phyloP scores from a whole-genome alignment of 2,113 vertebrate species.

The Brienomyrus brachyistius region DNA sequence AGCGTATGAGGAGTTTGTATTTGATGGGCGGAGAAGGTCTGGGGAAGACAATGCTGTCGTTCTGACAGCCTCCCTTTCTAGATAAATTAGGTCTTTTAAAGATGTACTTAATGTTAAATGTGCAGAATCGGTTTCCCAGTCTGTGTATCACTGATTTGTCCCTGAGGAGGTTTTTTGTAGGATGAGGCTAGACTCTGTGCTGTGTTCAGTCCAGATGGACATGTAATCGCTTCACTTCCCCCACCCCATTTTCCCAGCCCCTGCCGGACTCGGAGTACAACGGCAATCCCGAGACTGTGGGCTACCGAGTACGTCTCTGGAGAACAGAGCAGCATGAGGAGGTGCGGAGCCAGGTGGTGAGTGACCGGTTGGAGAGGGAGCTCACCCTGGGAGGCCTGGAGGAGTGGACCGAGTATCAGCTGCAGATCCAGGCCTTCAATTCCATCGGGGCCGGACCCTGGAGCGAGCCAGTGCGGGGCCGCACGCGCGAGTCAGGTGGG shows the following conservation, averaged over 20 bases:
- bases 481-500: conserved; percentile 80
- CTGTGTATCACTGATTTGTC: neutral
- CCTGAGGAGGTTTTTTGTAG: neutral
- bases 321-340: conserved; percentile 52
- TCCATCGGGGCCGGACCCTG: conserved; percentile 85
- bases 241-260: conserved; percentile 55
- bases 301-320: conserved; percentile 74
- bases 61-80: neutral
- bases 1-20: neutral
- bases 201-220: neutral
- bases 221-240: neutral
- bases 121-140: neutral
- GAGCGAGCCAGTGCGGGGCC: conserved; percentile 67
- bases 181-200: neutral
- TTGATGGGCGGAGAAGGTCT: neutral
- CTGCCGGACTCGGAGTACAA: conserved; percentile 78
- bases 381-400: conserved; percentile 72
- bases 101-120: neutral
- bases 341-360: conserved; percentile 48
- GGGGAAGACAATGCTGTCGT: neutral
- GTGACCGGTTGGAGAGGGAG: conserved; percentile 63
- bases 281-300: conserved; percentile 80
- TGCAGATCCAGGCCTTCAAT: conserved; percentile 87
- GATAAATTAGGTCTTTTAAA: neutral
- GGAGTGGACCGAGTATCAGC: conserved; percentile 82